Base-by-base conservation (phyloP, 2,113 vertebrate species). In the Tautogolabrus adspersus region DNA sequence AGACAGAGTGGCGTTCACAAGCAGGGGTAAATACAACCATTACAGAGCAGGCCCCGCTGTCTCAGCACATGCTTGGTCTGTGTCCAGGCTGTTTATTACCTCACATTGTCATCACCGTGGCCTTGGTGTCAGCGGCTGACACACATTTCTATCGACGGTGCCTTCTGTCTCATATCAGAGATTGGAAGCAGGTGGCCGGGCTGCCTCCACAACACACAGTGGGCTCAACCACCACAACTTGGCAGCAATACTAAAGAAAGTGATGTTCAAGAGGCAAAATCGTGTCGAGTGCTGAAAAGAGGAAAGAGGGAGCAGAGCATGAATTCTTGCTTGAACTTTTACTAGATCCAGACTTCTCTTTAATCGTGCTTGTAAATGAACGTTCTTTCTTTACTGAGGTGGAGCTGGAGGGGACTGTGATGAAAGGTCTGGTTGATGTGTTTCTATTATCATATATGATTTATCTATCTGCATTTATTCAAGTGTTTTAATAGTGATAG, bases 241-340 rank as follows among this genome's bases (percentile, higher is more conserved):
- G 87, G 83, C 80, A 67, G 19, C 58, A 46, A 46, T 64, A 78
- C 75, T 69, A 87, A 88, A 85, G 77, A 78, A 51, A 81, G 40
- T 49, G 72, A 19, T n/a, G 59, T 72, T 77, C 66, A 65, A 75
- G 65, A 81, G 70, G 46, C 68, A 75, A 52, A 51, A 77, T 19
- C 21, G 56, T 46, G 55, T 56, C 63, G 84, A 84, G 84, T 85
- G 88, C 8, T 86, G 84, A 89, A 89, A 91, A 80, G 82, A 44
- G 51, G 26, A 37, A 16, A 21, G 54, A 22, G 22, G 37, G 54
- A 47, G 57, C n/a, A 57, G 26, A 72, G 68, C 37, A 26, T 3
- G 0, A 44, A 59, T 49, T 80, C 51, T 49, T 15, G 15, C 58
- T 76, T 61, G 21, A 79, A 74, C 54, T 72, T 67, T 80, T 4